Percentiles rank a stretch among this genome's conserved stretches.
Evolutionary conservation across 2,797 vertebrate genomes (phyloP).

Genomic region (Protonibea diacanthus): DNA sequence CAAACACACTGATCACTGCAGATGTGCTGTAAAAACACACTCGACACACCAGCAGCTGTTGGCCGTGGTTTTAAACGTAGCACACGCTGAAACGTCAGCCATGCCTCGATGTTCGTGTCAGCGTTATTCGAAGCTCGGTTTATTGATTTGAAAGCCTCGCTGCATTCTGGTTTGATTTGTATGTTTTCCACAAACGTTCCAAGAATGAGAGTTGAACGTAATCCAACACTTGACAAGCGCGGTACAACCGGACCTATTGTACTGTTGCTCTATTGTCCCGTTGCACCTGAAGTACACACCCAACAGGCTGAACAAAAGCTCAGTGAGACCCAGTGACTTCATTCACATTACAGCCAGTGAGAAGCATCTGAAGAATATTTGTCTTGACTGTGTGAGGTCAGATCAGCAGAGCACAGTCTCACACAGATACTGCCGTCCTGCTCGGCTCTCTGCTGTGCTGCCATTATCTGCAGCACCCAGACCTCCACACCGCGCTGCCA

Average conservation of each 20-base stretch:
- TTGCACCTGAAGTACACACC: background rate
- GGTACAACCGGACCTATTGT: too few relatives aligned
- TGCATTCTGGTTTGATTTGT: too few relatives aligned
- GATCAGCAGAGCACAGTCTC: conserved; percentile 2
- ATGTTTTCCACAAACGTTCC: too few relatives aligned
- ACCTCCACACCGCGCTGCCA: conserved; percentile 51
- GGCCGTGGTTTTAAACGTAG: conserved; percentile 37
- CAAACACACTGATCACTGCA: background rate
- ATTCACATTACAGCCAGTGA: background rate
- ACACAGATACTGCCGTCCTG: background rate
- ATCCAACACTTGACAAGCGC: too few relatives aligned
- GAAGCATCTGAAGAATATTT: background rate
- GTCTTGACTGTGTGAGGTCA: background rate
- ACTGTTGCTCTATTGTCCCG: background rate
- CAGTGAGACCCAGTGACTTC: background rate
- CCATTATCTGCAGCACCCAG: conserved; percentile 70
- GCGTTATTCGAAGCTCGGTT: too few relatives aligned
- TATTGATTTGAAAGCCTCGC: too few relatives aligned
- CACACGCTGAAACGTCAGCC: conserved; percentile 48
- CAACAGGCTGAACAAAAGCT: background rate
- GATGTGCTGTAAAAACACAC: conserved; percentile 1
- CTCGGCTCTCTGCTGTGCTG: background rate
- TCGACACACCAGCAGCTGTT: background rate
- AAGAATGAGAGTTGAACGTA: too few relatives aligned
- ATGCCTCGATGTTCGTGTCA: conserved; percentile 17